Evolutionary conservation across 2,888 invertebrate genomes (phyloP), one percentile per base, ranked within the genome.

Genomic region (Tholera decimalis): DNA sequence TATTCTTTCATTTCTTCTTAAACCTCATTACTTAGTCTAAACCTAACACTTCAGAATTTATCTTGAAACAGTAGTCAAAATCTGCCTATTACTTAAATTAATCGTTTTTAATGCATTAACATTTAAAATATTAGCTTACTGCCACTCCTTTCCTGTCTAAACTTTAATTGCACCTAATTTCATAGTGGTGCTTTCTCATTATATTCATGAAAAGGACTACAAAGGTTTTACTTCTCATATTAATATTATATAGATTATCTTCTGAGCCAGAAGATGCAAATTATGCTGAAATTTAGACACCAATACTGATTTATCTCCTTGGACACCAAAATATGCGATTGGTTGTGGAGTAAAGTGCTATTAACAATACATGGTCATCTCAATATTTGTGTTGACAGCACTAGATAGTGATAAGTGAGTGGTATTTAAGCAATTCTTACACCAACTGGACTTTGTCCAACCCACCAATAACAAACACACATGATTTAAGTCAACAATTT

Each of bases 401-500:
- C 43, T 39, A 22, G 37, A 73, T 63, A 39, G 20, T 22, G 37
- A 33, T 20, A 50, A 73, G 43, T 65, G 43, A 39, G 1, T 50
- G 8, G 26, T 37, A 44, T 59, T 41, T 18, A 53, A 43, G 30
- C 26, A 50, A 67, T 46, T 33, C 9, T 33, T 7, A 37, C 18
- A 56, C 26, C 7, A 50, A 46, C 26, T 56, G 56, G 55, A 59
- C 49, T 58, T 66, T 58, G 58, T 28, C 18, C 22, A 58, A 30
- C 1, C 44, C 47, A 57, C 39, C 57, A 78, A 73, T 63, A 54
- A 69, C 47, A 66, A 63, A 59, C 35, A 70, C 47, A 26, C 33
- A 43, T 15, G 11, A 46, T 65, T 66, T 72, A 78, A 80, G 80
- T 88, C 84, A 91, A 92, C 88, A 91, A 67, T 89, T 89, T 86